Evolutionary conservation across 2,888 invertebrate species (phyloP).

Genomic region (Plusia festucae): DNA sequence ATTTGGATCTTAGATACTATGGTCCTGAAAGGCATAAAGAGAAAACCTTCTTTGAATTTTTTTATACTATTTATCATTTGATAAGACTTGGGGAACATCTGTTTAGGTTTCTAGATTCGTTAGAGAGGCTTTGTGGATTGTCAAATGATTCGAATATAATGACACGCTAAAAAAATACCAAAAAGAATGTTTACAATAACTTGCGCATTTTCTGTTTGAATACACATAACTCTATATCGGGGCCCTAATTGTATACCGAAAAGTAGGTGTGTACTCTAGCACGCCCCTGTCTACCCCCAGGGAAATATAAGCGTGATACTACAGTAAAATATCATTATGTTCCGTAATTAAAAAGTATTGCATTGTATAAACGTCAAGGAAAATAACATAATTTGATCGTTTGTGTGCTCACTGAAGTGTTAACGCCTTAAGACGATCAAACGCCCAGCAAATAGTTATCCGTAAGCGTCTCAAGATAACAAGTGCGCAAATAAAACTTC

Average conservation of each 20-base stretch:
- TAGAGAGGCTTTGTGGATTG: background rate
- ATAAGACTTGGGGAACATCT: background rate
- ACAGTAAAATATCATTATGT: background rate
- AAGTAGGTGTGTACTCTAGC: background rate
- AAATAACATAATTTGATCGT: background rate
- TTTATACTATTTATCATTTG: too few species aligned
- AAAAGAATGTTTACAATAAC: too few species aligned
- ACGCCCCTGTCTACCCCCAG: constrained; percentile 1
- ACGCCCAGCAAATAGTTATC: background rate
- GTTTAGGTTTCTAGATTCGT: background rate
- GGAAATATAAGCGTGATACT: constrained; percentile 4
- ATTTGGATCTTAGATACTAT: too few species aligned
- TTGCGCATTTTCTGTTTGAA: background rate
- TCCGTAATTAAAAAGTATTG: background rate
- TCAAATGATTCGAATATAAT: background rate
- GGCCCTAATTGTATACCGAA: background rate
- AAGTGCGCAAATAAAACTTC: constrained; percentile 6
- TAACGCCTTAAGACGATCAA: background rate
- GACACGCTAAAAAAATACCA: too few species aligned
- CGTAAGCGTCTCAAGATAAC: background rate
- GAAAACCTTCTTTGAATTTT: too few species aligned
- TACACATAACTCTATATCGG: background rate
- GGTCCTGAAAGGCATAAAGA: too few species aligned
- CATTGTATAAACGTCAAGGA: background rate
- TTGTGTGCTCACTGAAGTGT: background rate